Evolutionary conservation across 2,888 invertebrate species (phyloP), one percentile per base, ranked within the genome.

Genomic region (Orchesella flavescens): DNA sequence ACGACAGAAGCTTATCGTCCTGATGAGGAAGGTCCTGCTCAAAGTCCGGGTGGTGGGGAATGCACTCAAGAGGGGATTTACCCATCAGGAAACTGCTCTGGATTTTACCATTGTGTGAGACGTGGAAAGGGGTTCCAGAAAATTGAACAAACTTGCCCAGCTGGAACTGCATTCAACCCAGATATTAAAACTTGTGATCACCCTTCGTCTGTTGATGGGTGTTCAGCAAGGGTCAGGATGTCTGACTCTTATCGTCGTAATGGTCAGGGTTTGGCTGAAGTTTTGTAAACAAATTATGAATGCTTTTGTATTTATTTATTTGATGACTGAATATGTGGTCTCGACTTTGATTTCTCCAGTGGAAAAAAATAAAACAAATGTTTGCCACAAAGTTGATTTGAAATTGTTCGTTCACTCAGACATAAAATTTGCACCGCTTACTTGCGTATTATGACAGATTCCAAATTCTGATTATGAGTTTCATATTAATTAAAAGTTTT

Each of bases 151-250:
- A 53, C 19, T 12, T 89, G 88, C 63, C 84, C 83, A 10, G 66
- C 69, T 10, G 88, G 86, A 65, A 86, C 86, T 0, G 86, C 84
- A 10, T 88, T 86, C 68, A 87, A 88, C 63, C 82, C 86, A 0
- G 55, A 44, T 3, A 85, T 80, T n/a, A 66, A 86, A 23, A 77
- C 73, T 1, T 88, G 88, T 76, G 86, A 86, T n/a, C 87, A 85
- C 46, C 46, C 83, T 10, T 23, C 66, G 0, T 13, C 17, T 4
- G 85, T 87, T n/a, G 73, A 72, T 0, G 85, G 75, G 12, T 87
- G 87, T 65, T 49, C 69, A 46, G 71, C 44, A 19, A 68, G 72
- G 15, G 61, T 61, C 12, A 53, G 19, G n/a, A 5, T 9, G 1
- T n/a, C 49, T 9, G 24, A 57, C 17, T 49, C 71, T 1, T 71